Base-by-base conservation (phyloP, 1,140 invertebrate genomes). In the Drosophila oshimai region DNA sequence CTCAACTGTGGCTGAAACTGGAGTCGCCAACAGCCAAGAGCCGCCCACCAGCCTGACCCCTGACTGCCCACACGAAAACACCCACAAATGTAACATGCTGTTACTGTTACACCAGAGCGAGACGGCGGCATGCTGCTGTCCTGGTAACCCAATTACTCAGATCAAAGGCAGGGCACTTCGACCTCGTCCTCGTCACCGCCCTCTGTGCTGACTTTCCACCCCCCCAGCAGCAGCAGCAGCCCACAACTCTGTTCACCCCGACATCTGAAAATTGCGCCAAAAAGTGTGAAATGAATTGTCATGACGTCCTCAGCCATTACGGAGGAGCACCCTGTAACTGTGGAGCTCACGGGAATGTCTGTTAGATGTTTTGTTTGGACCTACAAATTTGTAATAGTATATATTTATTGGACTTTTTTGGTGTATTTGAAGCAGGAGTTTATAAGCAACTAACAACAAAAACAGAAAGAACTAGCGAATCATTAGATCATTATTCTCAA, bases 81-180 rank as follows among this genome's bases (percentile, higher is more conserved):
- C 33, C 55, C 51, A 51, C 34, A 24, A n/a, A n/a, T n/a, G n/a
- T n/a, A n/a, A 57, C 13, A 49, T 20, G 17, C 12, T 24, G 12
- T 28, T 24, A 17, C 12, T 24, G 12, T 28, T 24, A 17, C 22
- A 20, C 2, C 10, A 34, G 15, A 28, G 24, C 24, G 6, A 17
- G 20, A 28, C 55, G 34, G 15, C 26, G 39, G 9, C 29, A n/a
- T n/a, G n/a, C n/a, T n/a, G 29, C 31, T 71, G 57, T 72, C 57
- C 70, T 61, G 68, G 68, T 73, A 73, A 72, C 68, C 68, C 68
- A 73, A 73, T 72, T 72, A 73, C 57, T 53, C 20, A 42, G 69
- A 72, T 73, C 70, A 72, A 72, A 57, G 65, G 42, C 28, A 24
- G 36, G 46, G 41, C 57, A 37, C 26, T 49, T 24, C n/a, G 41